Evolutionary conservation across 2,797 vertebrate genomes (phyloP).

Genomic region (Siniperca scherzeri): DNA sequence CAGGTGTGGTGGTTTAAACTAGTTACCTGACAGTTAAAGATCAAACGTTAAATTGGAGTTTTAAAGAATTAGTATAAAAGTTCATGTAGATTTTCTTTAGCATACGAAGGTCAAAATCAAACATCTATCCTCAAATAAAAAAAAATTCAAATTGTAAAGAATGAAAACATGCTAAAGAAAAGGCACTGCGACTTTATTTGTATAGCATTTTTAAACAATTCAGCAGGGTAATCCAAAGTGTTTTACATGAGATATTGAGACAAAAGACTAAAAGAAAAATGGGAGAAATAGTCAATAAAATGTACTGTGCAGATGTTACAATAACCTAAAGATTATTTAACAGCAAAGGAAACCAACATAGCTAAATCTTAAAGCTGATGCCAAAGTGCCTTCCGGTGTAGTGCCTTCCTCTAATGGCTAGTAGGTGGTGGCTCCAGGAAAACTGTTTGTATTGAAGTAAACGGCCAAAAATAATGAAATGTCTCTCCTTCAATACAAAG

Average conservation of each 20-base stretch:
- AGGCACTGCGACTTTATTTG: neutral
- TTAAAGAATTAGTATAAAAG: neutral
- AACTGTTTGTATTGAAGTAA: neutral
- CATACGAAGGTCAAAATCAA: neutral
- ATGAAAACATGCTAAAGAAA: neutral
- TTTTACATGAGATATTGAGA: neutral
- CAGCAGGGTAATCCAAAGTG: neutral
- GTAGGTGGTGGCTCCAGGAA: neutral
- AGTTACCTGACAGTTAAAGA: neutral
- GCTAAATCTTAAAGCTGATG: neutral
- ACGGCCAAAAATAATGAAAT: neutral
- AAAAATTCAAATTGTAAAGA: neutral
- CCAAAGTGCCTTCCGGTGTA: neutral
- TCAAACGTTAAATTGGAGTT: neutral
- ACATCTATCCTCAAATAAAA: neutral
- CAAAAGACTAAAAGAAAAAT: neutral
- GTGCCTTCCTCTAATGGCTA: neutral
- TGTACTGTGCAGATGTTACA: neutral
- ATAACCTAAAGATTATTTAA: neutral
- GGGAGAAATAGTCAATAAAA: neutral
- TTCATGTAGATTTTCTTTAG: neutral
- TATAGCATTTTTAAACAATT: no score
- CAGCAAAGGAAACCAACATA: neutral
- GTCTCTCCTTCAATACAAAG: neutral
- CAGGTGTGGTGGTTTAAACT: neutral